Evolutionary conservation across 1,140 invertebrate species (phyloP).

Genomic region (Cydia amplana): DNA sequence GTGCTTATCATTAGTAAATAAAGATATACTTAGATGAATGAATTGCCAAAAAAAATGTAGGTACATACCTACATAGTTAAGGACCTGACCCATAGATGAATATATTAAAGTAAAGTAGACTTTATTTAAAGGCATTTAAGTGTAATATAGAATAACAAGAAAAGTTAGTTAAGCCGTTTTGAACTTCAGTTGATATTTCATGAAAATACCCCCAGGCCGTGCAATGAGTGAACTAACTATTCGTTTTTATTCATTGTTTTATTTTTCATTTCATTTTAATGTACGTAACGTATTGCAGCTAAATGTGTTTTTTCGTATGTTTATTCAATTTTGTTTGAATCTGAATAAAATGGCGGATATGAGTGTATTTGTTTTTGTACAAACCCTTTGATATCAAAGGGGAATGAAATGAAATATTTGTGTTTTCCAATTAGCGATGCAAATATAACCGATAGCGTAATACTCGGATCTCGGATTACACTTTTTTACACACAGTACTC

Average conservation of each 20-base stretch:
- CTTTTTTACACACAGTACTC: neutral
- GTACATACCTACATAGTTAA: no score
- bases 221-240: neutral
- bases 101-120: neutral
- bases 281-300: conserved; percentile 10
- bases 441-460: neutral
- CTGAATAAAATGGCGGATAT: conserved; percentile 1
- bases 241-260: conserved; percentile 1
- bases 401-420: neutral
- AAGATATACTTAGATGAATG: no score
- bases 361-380: conserved; percentile 2
- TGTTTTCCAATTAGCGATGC: neutral
- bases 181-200: neutral
- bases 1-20: no score
- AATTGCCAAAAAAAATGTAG: no score
- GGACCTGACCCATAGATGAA: neutral
- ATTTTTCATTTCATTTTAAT: conserved; percentile 10
- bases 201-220: neutral
- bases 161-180: neutral
- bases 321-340: conserved; percentile 5
- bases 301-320: conserved; percentile 6
- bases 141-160: neutral
- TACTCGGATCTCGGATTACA: neutral
- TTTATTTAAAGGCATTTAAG: neutral
- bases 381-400: neutral